A percentile compares a stretch with the other conserved stretches of the same genome.
phyloP scores from a whole-genome alignment of 2,113 vertebrate species.

The Mustela lutreola region DNA sequence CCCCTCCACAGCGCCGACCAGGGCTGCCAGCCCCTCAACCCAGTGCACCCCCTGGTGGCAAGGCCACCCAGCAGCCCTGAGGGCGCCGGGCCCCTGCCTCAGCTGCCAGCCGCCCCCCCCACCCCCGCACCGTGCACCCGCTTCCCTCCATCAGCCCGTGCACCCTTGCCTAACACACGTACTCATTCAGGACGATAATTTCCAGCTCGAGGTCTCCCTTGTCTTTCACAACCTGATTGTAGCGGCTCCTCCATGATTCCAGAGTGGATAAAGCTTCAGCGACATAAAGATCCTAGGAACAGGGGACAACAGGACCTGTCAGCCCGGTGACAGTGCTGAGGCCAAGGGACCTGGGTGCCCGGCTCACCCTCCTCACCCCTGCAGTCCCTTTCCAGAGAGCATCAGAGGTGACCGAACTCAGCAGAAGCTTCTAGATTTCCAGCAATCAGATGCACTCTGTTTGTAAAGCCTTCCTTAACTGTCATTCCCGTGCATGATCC shows the following conservation, averaged over 20 bases:
- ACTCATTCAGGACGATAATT: constrained; percentile 92
- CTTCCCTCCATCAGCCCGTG: not conserved
- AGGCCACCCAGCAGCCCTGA: not conserved
- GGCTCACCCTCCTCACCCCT: not conserved
- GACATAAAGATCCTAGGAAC: constrained; percentile 90
- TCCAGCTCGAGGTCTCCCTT: constrained; percentile 92
- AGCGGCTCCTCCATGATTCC: constrained; percentile 91
- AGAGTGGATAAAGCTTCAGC: constrained; percentile 88
- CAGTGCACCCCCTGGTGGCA: not conserved
- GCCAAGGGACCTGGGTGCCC: not conserved
- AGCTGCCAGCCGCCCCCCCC: not conserved
- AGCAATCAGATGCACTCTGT: not conserved
- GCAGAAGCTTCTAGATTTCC: not conserved
- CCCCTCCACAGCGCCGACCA: not conserved
- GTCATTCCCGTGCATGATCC: accelerated
- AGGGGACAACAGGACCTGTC: not conserved
- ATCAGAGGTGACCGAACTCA: not conserved
- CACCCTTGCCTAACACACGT: constrained; percentile 46
- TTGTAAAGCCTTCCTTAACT: not conserved
- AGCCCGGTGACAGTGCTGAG: not conserved
- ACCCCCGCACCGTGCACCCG: not conserved
- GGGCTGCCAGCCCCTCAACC: not conserved
- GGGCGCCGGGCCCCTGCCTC: accelerated
- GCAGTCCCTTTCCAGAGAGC: not conserved
- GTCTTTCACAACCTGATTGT: constrained; percentile 90